A percentile compares a stretch with the other conserved stretches of the same genome.
Evolutionary conservation across 2,888 invertebrate genomes (phyloP).

Genomic region (Tachystola acroxantha): DNA sequence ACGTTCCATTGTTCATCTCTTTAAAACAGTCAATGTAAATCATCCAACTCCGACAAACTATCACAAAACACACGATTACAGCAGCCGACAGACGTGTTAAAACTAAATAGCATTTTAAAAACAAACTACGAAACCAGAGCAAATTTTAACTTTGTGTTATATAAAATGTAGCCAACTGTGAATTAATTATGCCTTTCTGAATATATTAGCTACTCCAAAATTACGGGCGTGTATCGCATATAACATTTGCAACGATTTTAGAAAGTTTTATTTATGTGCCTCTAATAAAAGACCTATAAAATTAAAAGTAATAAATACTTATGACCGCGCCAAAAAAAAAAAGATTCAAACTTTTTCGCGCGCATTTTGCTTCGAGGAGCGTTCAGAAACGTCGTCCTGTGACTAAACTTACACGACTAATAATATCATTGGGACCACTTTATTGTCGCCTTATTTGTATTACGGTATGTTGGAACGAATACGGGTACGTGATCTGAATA

Average conservation of each 20-base stretch:
- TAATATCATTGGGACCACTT: constrained; percentile 45
- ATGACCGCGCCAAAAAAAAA: constrained; percentile 4
- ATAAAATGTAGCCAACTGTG: constrained; percentile 59
- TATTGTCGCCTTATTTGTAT: constrained; percentile 65
- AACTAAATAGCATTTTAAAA: constrained; percentile 52
- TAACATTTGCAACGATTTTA: constrained; percentile 27
- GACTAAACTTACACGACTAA: constrained; percentile 48
- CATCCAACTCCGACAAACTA: constrained; percentile 18
- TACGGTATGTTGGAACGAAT: constrained; percentile 76
- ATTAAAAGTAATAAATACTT: constrained; percentile 6
- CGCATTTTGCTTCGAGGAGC: constrained; percentile 14
- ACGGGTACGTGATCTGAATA: constrained; percentile 67
- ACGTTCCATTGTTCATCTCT: constrained; percentile 50
- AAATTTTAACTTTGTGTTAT: constrained; percentile 55
- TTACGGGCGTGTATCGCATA: constrained; percentile 22
- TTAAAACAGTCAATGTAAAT: constrained; percentile 33
- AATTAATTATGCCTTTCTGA: constrained; percentile 52
- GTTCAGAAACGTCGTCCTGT: constrained; percentile 51
- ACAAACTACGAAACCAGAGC: constrained; percentile 38
- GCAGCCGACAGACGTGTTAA: constrained; percentile 39
- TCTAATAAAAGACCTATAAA: constrained; percentile 17
- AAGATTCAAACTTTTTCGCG: constrained; percentile 16
- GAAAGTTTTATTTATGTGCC: constrained; percentile 35
- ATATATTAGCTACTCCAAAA: constrained; percentile 28
- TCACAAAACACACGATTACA: constrained; percentile 42